Base-by-base conservation (phyloP, 1,140 invertebrate species). In the Euura saliciscinereae region DNA sequence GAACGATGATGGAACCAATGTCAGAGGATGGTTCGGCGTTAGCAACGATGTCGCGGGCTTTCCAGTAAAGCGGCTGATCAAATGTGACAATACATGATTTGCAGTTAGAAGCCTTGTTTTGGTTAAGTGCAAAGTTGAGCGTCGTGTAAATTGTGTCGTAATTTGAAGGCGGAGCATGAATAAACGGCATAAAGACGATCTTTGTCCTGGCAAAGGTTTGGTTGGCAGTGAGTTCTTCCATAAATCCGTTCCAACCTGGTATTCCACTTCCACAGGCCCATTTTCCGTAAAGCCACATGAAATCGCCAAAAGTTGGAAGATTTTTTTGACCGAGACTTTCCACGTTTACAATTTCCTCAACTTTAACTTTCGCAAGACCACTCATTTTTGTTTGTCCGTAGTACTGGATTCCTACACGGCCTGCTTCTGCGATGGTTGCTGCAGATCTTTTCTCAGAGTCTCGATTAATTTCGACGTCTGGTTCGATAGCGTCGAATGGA, bases 211-310 rank as follows among this genome's bases (percentile, higher is more conserved):
- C 43, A 73, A 78, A 83, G 70, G 59, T 65, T 68, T 75, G 64
- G 65, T 72, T 69, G 67, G 73, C 75, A 45, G 78, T 79, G 44
- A 76, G 65, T 46, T 76, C 69, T 46, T 79, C 69, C 71, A 79
- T 72, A 76, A 74, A 80, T 8, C 79, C 80, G 66, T 79, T 80
- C 77, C 81, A 81, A 44, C 80, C 77, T 74, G 71, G 75, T 67
- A 79, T 76, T 13, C 44, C 59, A 10, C 11, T n/a, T 44, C 43
- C 66, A 44, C 69, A 69, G n/a, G 65, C 44, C 75, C 77, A 79
- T 74, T 80, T 81, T 76, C 75, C 76, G 69, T 81, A 81, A 73
- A 77, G 75, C 80, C 80, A 81, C 74, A 83, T 77, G 44, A 82
- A 74, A 79, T 82, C 78, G 42, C 71, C 51, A 71, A 65, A 11